phyloP scores from a whole-genome alignment of 2,797 vertebrate species.

The Artibeus lituratus region DNA sequence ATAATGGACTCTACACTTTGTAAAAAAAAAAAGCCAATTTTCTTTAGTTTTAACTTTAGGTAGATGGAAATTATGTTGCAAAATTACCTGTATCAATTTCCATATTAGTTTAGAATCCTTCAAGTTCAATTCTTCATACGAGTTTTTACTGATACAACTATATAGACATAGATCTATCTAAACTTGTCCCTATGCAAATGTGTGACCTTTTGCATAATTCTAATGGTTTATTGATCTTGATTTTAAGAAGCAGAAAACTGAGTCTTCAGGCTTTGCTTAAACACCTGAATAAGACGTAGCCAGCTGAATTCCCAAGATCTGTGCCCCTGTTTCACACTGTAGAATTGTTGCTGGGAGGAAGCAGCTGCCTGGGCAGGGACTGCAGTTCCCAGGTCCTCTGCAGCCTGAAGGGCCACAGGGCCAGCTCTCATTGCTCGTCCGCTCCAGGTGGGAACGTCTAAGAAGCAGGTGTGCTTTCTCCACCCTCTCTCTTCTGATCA shows the following conservation, averaged over 20 bases:
- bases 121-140: neutral
- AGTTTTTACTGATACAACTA: neutral
- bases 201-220: neutral
- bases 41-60: neutral
- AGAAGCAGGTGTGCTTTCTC: neutral
- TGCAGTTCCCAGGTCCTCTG: neutral
- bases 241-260: neutral
- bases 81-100: neutral
- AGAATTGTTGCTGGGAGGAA: neutral
- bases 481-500: neutral
- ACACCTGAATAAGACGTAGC: neutral
- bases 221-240: neutral
- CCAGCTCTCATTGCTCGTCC: neutral
- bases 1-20: neutral
- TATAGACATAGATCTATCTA: neutral
- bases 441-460: neutral
- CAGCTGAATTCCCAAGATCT: neutral
- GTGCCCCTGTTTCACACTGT: neutral
- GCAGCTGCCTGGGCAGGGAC: neutral
- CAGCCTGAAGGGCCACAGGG: neutral
- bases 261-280: neutral
- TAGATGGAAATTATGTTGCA: neutral
- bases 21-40: neutral
- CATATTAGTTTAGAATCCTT: neutral
- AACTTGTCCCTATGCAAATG: neutral